A percentile compares a stretch with the other conserved stretches of the same genome.
These are phyloP conservation scores for Pelodiscus sinensis DNA, from an alignment of 2,113 vertebrate genomes.

Conservation along the genomic window DNA sequence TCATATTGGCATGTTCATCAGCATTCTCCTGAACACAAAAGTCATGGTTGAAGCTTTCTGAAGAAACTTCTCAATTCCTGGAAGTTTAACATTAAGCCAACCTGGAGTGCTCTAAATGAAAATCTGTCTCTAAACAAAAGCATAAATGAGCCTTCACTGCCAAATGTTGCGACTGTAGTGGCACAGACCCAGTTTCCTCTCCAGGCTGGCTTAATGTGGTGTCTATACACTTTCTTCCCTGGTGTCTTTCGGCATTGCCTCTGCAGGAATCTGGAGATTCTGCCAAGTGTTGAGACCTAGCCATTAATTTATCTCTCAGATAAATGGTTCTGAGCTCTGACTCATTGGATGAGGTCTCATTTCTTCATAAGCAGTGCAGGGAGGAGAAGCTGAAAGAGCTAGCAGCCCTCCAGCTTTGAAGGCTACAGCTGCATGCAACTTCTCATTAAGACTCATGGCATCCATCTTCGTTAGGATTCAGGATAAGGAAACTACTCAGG, in stretches of 20 bases:
- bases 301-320: background rate
- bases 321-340: background rate
- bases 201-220: background rate
- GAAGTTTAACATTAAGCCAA: background rate
- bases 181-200: background rate
- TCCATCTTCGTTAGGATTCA: background rate
- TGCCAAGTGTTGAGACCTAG: background rate
- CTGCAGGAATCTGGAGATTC: background rate
- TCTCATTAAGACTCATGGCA: background rate
- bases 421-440: background rate
- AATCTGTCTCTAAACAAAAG: background rate
- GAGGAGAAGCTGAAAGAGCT: background rate
- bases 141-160: background rate
- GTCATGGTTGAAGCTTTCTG: background rate
- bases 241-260: background rate
- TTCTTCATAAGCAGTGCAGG: background rate
- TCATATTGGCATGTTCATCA: background rate
- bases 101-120: background rate
- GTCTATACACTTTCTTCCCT: background rate
- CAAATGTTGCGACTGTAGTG: background rate
- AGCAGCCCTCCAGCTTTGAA: background rate
- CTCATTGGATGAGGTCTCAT: background rate
- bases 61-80: background rate
- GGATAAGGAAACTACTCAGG: background rate
- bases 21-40: background rate